A percentile compares a stretch with the other conserved stretches of the same genome.
Evolutionary conservation across 2,888 invertebrate genomes (phyloP).

Genomic region (Branchellion lobata): DNA sequence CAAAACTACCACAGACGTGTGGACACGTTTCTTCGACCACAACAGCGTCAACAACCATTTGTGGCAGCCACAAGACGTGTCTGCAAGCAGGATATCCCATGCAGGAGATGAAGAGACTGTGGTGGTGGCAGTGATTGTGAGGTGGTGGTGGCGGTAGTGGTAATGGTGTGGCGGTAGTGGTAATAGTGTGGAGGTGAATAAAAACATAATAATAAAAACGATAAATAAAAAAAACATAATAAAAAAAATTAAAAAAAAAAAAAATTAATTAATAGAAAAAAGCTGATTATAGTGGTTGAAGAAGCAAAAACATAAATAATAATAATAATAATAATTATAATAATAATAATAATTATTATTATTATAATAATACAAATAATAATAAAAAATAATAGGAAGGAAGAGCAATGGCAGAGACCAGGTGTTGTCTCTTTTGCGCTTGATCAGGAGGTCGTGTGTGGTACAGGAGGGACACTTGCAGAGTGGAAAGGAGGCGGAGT

Average conservation of each 20-base stretch:
- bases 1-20: constrained; percentile 60
- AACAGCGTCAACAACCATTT: constrained; percentile 69
- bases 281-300: too few species aligned
- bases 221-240: background rate
- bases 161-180: too few species aligned
- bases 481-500: constrained; percentile 55
- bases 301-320: too few species aligned
- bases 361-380: too few species aligned
- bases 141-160: too few species aligned
- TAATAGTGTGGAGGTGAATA: too few species aligned
- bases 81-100: constrained; percentile 77
- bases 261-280: background rate
- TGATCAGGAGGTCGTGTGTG: constrained; percentile 70
- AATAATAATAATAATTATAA: too few species aligned
- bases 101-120: constrained; percentile 75
- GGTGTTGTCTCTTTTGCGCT: constrained; percentile 69
- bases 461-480: constrained; percentile 78
- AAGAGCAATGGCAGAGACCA: constrained; percentile 53
- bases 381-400: constrained; percentile 12
- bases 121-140: background rate
- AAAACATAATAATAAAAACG: background rate
- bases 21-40: constrained; percentile 71
- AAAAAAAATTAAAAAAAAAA: background rate
- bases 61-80: constrained; percentile 79
- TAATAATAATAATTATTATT: too few species aligned